Evolutionary conservation across 1,140 invertebrate species (phyloP).

Genomic region (Drosophila sp.): DNA sequence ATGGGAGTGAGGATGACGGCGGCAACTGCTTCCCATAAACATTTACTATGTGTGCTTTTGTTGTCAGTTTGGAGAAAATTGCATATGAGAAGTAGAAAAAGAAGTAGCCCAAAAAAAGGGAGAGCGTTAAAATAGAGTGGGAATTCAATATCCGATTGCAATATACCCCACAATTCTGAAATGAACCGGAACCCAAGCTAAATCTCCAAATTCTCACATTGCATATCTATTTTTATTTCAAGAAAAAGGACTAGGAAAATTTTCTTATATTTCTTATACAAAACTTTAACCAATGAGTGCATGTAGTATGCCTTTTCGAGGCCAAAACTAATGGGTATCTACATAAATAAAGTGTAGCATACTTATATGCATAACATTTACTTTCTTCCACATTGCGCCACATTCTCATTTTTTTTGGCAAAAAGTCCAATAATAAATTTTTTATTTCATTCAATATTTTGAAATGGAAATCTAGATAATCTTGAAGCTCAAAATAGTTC

Average conservation of each 20-base stretch:
- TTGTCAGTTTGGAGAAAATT: constrained; percentile 62
- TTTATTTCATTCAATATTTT: too few species aligned
- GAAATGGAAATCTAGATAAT: too few species aligned
- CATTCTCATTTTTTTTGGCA: too few species aligned
- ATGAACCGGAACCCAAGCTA: background rate
- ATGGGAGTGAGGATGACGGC: constrained; percentile 37
- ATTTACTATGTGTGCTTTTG: constrained; percentile 73
- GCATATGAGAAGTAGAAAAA: constrained; percentile 24
- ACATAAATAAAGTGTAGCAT: constrained; percentile 2
- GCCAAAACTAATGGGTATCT: background rate
- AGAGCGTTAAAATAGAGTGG: constrained; percentile 5
- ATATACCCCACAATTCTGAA: background rate
- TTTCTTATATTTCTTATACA: too few species aligned
- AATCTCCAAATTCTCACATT: too few species aligned
- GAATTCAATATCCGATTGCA: background rate
- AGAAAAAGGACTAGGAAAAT: too few species aligned
- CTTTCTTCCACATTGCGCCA: too few species aligned
- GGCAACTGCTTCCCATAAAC: constrained; percentile 69
- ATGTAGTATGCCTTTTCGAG: background rate
- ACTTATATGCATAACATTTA: constrained; percentile 3
- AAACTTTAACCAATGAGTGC: too few species aligned
- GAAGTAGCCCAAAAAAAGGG: constrained; percentile 28
- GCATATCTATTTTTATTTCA: too few species aligned
- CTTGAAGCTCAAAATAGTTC: too few species aligned
- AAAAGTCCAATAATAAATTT: too few species aligned